phyloP scores from a whole-genome alignment of 1,140 invertebrate species.

The Gonatopus flavifemur region DNA sequence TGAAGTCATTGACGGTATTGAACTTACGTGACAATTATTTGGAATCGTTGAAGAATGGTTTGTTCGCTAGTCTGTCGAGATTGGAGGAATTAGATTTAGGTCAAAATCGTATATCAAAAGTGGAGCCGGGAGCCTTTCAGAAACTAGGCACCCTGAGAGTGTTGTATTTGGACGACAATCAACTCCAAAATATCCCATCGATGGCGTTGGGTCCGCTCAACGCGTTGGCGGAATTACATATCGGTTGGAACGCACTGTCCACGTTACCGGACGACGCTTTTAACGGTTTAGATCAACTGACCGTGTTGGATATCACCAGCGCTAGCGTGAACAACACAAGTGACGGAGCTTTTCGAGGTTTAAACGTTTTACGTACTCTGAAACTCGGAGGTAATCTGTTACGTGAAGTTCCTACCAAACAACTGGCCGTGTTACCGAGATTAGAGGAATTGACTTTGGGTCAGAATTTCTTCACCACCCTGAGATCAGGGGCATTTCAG shows the following conservation, averaged over 20 bases:
- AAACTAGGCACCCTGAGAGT: conserved; percentile 74
- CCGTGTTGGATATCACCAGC: conserved; percentile 76
- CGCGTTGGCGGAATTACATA: conserved; percentile 77
- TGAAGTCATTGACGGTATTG: conserved; percentile 75
- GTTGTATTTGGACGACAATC: conserved; percentile 84
- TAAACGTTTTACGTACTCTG: conserved; percentile 71
- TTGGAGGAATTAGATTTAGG: conserved; percentile 86
- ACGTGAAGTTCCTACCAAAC: conserved; percentile 71
- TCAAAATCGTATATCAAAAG: conserved; percentile 79
- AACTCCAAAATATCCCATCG: conserved; percentile 74
- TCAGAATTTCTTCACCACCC: conserved; percentile 74
- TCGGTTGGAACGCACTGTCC: conserved; percentile 80
- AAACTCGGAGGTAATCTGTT: conserved; percentile 80
- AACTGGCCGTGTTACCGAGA: conserved; percentile 69
- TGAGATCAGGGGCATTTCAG: conserved; percentile 73
- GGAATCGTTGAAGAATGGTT: conserved; percentile 71
- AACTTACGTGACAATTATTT: conserved; percentile 82
- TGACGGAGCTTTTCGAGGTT: conserved; percentile 72
- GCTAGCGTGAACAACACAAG: conserved; percentile 78
- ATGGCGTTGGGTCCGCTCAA: conserved; percentile 70
- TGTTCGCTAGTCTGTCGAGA: conserved; percentile 74
- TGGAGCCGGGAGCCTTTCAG: conserved; percentile 77
- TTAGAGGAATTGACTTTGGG: conserved; percentile 80
- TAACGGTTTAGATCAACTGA: conserved; percentile 70
- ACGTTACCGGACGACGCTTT: conserved; percentile 74